Evolutionary conservation across 2,113 vertebrate species (phyloP).

Genomic region (Myotis brandtii): DNA sequence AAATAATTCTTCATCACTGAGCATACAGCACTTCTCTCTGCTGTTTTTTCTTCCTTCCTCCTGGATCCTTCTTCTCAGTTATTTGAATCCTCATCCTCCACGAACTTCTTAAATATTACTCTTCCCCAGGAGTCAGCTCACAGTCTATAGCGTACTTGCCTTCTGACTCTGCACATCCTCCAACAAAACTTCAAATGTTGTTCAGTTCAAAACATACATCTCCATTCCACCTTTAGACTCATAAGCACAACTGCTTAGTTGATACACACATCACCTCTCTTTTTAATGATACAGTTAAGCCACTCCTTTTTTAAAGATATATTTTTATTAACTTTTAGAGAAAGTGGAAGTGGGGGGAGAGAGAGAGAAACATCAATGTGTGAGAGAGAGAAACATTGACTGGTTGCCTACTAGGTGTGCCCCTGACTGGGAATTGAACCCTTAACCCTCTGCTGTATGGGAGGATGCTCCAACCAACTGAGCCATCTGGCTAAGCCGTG

Average conservation of each 20-base stretch:
- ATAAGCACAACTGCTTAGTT: background rate
- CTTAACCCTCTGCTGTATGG: too few species aligned
- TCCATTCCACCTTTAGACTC: background rate
- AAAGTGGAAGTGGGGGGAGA: too few species aligned
- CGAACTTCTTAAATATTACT: background rate
- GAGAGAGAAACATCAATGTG: too few species aligned
- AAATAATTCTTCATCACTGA: background rate
- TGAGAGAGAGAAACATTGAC: background rate
- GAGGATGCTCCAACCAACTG: too few species aligned
- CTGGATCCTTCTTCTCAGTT: background rate
- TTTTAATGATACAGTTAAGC: background rate
- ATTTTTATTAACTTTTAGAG: background rate
- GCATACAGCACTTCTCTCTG: background rate
- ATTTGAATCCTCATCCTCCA: background rate
- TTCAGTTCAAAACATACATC: background rate
- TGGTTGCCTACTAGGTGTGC: background rate
- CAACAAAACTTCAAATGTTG: background rate
- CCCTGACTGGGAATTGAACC: background rate
- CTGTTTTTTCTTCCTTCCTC: background rate
- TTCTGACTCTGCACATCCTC: background rate
- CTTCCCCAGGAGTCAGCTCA: background rate
- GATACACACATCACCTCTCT: background rate
- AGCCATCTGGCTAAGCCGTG: too few species aligned
- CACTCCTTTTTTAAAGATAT: background rate
- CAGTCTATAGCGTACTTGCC: background rate